Percentiles rank a stretch among this genome's conserved stretches.
Evolutionary conservation across 1,140 invertebrate species (phyloP).

Genomic region (Listronotus bonariensis): DNA sequence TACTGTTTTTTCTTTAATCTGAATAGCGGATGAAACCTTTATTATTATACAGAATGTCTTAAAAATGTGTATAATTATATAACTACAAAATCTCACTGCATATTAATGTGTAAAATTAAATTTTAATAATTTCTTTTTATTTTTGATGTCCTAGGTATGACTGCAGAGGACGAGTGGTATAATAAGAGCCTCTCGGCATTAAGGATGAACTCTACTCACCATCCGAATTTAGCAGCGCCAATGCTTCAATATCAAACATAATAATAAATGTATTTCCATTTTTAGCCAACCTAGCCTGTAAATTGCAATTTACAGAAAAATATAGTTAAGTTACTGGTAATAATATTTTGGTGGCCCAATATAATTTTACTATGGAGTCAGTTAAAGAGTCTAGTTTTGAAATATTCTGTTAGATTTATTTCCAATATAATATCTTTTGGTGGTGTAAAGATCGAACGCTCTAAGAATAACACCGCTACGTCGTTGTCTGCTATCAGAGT

Average conservation of each 20-base stretch:
- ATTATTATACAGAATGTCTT: too few species aligned
- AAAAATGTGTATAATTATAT: neutral
- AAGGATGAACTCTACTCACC: slow-evolving; percentile 94
- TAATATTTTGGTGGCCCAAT: too few species aligned
- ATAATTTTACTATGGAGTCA: too few species aligned
- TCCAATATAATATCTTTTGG: too few species aligned
- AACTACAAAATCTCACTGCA: neutral
- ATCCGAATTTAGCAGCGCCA: slow-evolving; percentile 88
- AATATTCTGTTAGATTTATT: too few species aligned
- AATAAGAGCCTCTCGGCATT: slow-evolving; percentile 96
- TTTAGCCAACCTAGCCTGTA: neutral
- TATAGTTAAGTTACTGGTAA: too few species aligned
- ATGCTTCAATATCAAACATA: slow-evolving; percentile 99
- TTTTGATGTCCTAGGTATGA: slow-evolving; percentile 72
- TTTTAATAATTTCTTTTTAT: slow-evolving; percentile 13
- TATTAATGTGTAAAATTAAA: neutral
- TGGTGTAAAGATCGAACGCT: too few species aligned
- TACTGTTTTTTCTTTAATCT: too few species aligned
- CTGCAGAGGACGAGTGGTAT: slow-evolving; percentile 96
- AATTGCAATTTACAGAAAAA: neutral
- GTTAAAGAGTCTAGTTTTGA: too few species aligned
- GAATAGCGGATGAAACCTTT: too few species aligned
- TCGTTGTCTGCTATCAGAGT: too few species aligned
- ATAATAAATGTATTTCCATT: slow-evolving; percentile 56
- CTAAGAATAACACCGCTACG: too few species aligned